These are phyloP conservation scores for Pimpla rufipes DNA, from an alignment of 2,888 invertebrate species.

Conservation along the genomic window DNA sequence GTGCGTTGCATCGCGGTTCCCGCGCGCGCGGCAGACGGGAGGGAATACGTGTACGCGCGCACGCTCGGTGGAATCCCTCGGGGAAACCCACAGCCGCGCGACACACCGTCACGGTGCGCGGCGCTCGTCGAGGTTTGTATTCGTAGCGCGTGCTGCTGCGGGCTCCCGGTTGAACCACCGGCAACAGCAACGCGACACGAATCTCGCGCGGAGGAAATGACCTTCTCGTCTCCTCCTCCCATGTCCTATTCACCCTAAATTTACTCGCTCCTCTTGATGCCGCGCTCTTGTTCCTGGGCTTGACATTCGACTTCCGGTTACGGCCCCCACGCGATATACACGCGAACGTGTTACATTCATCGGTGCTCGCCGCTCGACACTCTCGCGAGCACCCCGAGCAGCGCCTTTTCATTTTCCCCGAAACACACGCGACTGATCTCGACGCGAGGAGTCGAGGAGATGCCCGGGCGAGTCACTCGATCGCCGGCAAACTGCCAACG, in stretches of 20 bases:
- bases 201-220: constrained; percentile 76
- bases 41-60: constrained; percentile 36
- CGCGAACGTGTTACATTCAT: background rate
- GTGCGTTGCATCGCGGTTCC: constrained; percentile 35
- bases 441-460: too few relatives aligned
- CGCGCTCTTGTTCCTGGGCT: constrained; percentile 30
- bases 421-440: too few relatives aligned
- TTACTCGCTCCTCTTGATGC: constrained; percentile 31
- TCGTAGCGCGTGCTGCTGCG: constrained; percentile 64
- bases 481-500: constrained; percentile 63
- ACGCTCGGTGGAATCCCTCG: constrained; percentile 54
- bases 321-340: constrained; percentile 11
- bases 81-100: constrained; percentile 53
- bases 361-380: too few relatives aligned
- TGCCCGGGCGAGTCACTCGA: constrained; percentile 68
- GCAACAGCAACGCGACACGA: constrained; percentile 76
- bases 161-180: constrained; percentile 6
- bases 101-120: constrained; percentile 33
- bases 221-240: constrained; percentile 66
- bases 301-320: constrained; percentile 64
- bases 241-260: constrained; percentile 56
- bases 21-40: constrained; percentile 30
- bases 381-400: too few relatives aligned
- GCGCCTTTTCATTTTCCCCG: too few relatives aligned
- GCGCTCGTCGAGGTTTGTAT: constrained; percentile 62